Evolutionary conservation across 1,140 invertebrate species (phyloP).

Genomic region (Drosophila kurseongensis): DNA sequence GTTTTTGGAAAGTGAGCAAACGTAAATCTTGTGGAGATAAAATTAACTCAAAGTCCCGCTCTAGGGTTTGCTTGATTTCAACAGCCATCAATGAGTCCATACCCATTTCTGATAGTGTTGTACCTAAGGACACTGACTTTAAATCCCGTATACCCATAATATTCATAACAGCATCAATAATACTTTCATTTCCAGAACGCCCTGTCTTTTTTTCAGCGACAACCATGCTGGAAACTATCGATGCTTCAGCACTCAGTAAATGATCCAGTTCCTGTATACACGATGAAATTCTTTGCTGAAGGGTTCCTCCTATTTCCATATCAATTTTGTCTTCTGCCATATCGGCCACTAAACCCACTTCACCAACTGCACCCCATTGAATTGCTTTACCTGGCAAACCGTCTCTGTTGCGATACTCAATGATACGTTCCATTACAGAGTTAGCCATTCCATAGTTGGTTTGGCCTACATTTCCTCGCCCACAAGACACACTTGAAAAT

Average conservation of each 20-base stretch:
- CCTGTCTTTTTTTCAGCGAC: constrained; percentile 89
- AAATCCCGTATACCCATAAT: constrained; percentile 87
- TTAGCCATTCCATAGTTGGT: constrained; percentile 94
- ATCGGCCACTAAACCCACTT: constrained; percentile 91
- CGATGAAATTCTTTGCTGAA: constrained; percentile 93
- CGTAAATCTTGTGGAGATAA: constrained; percentile 92
- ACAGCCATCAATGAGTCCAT: constrained; percentile 96
- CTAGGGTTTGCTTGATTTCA: constrained; percentile 94
- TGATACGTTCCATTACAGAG: constrained; percentile 90
- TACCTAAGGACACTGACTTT: constrained; percentile 88
- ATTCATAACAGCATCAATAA: constrained; percentile 88
- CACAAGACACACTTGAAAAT: constrained; percentile 95
- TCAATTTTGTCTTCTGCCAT: constrained; percentile 92
- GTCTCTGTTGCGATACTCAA: constrained; percentile 86
- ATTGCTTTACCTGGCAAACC: constrained; percentile 89
- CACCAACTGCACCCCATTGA: constrained; percentile 90
- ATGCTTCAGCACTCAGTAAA: constrained; percentile 88
- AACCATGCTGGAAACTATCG: constrained; percentile 92
- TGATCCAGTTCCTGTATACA: constrained; percentile 89
- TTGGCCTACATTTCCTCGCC: constrained; percentile 94
- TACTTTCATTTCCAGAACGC: constrained; percentile 86
- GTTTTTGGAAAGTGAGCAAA: constrained; percentile 86
- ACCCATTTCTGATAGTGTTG: constrained; percentile 93
- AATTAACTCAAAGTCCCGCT: constrained; percentile 92
- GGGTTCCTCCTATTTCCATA: constrained; percentile 91